Conservation (phyloP, 2,113 vertebrate species). For the Formicarius rufipectus region DNA sequence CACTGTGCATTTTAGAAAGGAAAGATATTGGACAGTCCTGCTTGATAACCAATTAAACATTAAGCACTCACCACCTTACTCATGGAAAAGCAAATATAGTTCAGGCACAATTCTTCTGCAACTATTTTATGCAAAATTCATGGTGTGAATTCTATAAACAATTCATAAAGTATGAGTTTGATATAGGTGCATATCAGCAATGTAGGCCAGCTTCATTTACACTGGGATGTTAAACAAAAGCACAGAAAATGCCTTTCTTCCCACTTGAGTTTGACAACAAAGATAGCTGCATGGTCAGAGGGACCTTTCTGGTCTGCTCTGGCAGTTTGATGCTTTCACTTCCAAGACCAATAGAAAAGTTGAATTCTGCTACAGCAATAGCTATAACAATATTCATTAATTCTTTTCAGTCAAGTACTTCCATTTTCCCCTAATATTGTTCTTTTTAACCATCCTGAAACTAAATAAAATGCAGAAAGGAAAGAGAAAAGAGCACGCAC, state of each 20-base stretch:
- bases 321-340: not conserved
- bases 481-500: not conserved
- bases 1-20: constrained; percentile 26
- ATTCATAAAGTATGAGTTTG: constrained; percentile 74
- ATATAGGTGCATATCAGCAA: constrained; percentile 15
- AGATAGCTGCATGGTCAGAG: not conserved
- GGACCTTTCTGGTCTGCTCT: not conserved
- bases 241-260: constrained; percentile 7
- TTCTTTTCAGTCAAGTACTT: constrained; percentile 38
- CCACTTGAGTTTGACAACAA: not conserved
- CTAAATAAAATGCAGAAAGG: constrained; percentile 20
- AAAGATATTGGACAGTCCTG: not conserved
- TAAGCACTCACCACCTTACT: constrained; percentile 20
- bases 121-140: constrained; percentile 75
- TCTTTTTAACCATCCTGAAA: constrained; percentile 36
- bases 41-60: constrained; percentile 64
- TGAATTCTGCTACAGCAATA: not conserved
- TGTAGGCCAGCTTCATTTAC: constrained; percentile 37
- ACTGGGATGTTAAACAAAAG: constrained; percentile 56
- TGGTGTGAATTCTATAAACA: constrained; percentile 74
- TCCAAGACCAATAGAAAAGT: not conserved
- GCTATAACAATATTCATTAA: constrained; percentile 35
- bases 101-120: constrained; percentile 19
- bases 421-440: constrained; percentile 45
- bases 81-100: constrained; percentile 35